A percentile compares a stretch with the other conserved stretches of the same genome.
These are phyloP conservation scores for Anorthoa munda DNA, from an alignment of 2,888 invertebrate genomes.

Conservation along the genomic window DNA sequence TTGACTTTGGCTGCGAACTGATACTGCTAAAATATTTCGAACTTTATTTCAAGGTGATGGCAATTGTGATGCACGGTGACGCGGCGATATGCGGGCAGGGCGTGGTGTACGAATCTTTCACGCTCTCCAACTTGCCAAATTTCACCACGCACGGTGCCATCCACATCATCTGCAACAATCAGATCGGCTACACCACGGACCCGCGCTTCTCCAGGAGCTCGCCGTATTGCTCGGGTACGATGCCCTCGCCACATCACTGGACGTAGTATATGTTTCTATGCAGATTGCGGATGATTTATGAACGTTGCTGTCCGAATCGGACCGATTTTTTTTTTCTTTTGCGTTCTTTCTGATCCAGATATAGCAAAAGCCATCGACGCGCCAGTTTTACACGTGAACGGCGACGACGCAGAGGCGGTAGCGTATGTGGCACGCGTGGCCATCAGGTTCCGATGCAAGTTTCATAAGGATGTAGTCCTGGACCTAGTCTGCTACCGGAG, in stretches of 20 bases:
- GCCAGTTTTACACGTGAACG: slow-evolving; percentile 98
- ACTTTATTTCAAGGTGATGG: slow-evolving; percentile 85
- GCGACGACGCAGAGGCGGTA: slow-evolving; percentile 98
- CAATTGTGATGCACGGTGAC: slow-evolving; percentile 93
- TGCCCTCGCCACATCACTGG: background rate
- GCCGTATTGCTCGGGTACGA: slow-evolving; percentile 95
- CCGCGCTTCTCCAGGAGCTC: slow-evolving; percentile 96
- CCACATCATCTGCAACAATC: slow-evolving; percentile 93
- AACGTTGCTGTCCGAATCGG: background rate
- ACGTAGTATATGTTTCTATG: too few species aligned
- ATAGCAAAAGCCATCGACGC: slow-evolving; percentile 97
- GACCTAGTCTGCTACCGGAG: slow-evolving; percentile 96
- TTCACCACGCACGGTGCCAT: slow-evolving; percentile 92
- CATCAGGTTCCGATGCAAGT: slow-evolving; percentile 96
- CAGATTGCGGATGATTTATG: background rate
- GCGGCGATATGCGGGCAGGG: slow-evolving; percentile 93
- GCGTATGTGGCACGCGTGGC: slow-evolving; percentile 97
- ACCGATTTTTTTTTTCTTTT: background rate
- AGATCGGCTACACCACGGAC: slow-evolving; percentile 98
- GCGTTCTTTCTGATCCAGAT: slow-evolving; percentile 82
- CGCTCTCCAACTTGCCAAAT: slow-evolving; percentile 91
- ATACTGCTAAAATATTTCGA: too few species aligned
- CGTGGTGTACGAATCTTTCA: slow-evolving; percentile 92
- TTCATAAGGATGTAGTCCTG: slow-evolving; percentile 96
- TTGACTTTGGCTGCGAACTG: background rate